A percentile compares a stretch with the other conserved stretches of the same genome.
phyloP scores from a whole-genome alignment of 2,888 invertebrate species.

The Hyalella azteca region DNA sequence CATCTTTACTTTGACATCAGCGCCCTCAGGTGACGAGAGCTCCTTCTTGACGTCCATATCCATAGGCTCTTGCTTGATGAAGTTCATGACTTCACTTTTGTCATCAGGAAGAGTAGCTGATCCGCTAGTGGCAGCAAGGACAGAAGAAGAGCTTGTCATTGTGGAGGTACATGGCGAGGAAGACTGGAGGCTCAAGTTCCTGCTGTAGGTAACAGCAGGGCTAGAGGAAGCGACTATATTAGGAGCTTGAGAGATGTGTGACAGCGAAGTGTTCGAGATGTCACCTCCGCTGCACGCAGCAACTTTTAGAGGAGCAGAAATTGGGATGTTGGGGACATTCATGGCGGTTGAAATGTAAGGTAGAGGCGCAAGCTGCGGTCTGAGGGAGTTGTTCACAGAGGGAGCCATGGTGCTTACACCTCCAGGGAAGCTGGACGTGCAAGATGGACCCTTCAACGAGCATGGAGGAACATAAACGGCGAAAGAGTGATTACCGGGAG shows the following conservation, averaged over 20 bases:
- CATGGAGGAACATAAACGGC: too few species aligned
- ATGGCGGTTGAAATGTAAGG: slow-evolving; percentile 32
- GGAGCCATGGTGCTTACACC: slow-evolving; percentile 26
- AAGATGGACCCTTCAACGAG: too few species aligned
- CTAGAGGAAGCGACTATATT: slow-evolving; percentile 61
- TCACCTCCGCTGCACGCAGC: background rate
- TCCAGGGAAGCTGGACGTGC: background rate
- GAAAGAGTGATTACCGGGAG: background rate
- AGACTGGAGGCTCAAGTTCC: slow-evolving; percentile 45
- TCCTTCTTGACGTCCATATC: slow-evolving; percentile 62
- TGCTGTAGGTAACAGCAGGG: slow-evolving; percentile 40
- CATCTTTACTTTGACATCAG: slow-evolving; percentile 57
- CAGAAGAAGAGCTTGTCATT: slow-evolving; percentile 35
- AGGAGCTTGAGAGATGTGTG: slow-evolving; percentile 60
- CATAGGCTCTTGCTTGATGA: slow-evolving; percentile 69
- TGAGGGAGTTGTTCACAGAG: background rate
- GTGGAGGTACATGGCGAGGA: slow-evolving; percentile 41
- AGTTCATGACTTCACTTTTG: slow-evolving; percentile 41
- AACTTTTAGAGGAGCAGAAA: slow-evolving; percentile 9
- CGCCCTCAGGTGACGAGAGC: slow-evolving; percentile 42
- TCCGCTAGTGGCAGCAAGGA: slow-evolving; percentile 44
- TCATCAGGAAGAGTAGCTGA: slow-evolving; percentile 51
- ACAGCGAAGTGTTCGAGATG: background rate
- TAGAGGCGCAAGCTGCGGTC: slow-evolving; percentile 29
- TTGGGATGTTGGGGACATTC: background rate